Conservation (phyloP, 2,888 invertebrate species). For the Napeogenes inachia region DNA sequence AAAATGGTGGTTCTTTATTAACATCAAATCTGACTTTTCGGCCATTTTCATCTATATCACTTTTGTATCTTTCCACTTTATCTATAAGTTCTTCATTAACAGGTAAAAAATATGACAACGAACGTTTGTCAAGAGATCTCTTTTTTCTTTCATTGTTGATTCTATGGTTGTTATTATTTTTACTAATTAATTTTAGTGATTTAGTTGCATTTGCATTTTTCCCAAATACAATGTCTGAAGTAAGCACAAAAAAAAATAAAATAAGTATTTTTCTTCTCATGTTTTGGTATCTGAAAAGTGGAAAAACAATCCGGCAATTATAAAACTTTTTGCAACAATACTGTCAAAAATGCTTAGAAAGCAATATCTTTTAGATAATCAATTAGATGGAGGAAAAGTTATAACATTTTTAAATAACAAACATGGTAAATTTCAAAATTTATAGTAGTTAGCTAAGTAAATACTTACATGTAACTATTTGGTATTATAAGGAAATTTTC, state of each 20-base stretch:
- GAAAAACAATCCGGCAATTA: conserved; percentile 6
- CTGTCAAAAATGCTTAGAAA: too few relatives aligned
- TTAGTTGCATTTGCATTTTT: conserved; percentile 50
- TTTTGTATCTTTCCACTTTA: conserved; percentile 31
- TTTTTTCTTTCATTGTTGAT: conserved; percentile 45
- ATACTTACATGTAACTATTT: conserved; percentile 27
- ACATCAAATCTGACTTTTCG: conserved; percentile 25
- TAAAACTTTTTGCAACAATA: conserved; percentile 5
- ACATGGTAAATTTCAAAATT: conserved; percentile 13
- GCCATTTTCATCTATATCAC: conserved; percentile 14
- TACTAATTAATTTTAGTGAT: conserved; percentile 37
- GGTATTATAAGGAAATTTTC: conserved; percentile 29
- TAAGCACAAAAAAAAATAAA: conserved; percentile 46
- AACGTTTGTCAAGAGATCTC: conserved; percentile 48
- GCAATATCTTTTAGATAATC: too few relatives aligned
- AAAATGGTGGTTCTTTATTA: conserved; percentile 55
- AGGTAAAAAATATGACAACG: conserved; percentile 38
- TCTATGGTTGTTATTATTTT: conserved; percentile 39
- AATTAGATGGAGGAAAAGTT: too few relatives aligned
- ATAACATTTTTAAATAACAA: conserved; percentile 17
- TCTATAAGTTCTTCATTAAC: conserved; percentile 32
- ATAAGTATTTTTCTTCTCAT: conserved; percentile 51
- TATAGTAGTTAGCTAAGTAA: neutral
- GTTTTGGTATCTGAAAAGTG: conserved; percentile 49
- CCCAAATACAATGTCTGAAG: conserved; percentile 48